phyloP scores from a whole-genome alignment of 2,113 vertebrate genomes.

The Eurystomus gularis region DNA sequence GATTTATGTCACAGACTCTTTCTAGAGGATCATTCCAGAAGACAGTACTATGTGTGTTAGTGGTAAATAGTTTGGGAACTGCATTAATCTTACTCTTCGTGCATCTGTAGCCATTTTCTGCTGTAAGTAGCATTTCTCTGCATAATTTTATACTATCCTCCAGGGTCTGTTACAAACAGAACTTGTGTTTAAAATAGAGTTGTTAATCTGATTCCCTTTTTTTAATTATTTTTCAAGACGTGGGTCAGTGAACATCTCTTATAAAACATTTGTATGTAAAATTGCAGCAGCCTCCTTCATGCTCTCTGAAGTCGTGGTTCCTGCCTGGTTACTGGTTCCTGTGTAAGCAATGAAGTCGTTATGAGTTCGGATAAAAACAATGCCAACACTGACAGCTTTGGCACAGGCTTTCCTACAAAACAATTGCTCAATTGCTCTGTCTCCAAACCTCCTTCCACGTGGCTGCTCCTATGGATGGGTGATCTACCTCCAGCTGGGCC shows the following conservation, averaged over 20 bases:
- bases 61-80: neutral
- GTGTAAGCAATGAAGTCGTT: neutral
- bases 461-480: neutral
- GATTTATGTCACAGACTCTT: neutral
- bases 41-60: neutral
- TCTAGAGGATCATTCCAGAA: neutral
- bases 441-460: neutral
- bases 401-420: neutral
- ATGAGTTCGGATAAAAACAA: neutral
- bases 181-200: neutral
- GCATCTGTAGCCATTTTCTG: slow-evolving; percentile 6
- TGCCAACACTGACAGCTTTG: neutral
- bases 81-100: neutral
- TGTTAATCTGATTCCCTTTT: neutral
- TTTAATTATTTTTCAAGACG: neutral
- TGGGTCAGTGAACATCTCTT: neutral
- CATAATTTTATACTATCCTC: neutral
- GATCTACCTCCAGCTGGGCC: neutral
- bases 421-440: neutral
- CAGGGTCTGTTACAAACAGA: neutral
- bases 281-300: neutral
- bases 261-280: neutral
- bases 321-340: neutral
- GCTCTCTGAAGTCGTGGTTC: neutral
- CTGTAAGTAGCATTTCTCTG: neutral